Evolutionary conservation across 2,113 vertebrate genomes (phyloP).

Genomic region (Lichenostomus cassidix): DNA sequence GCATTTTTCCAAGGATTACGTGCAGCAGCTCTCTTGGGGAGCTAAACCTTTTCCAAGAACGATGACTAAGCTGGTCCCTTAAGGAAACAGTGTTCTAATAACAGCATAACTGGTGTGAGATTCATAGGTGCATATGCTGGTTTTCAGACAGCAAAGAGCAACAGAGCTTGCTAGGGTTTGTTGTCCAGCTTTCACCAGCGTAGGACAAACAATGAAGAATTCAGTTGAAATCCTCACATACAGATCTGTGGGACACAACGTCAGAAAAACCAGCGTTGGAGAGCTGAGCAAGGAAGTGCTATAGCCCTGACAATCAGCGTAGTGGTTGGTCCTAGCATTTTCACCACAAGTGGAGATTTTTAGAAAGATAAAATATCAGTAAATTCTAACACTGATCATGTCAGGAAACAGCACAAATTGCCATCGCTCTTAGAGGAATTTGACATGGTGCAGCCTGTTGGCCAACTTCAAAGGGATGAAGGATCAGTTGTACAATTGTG

Average conservation of each 20-base stretch:
- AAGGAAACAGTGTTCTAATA: neutral
- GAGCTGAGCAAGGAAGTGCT: neutral
- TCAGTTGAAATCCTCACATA: neutral
- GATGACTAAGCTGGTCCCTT: slow-evolving; percentile 9
- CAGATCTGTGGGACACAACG: neutral
- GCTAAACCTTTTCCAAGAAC: slow-evolving; percentile 5
- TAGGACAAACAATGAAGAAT: neutral
- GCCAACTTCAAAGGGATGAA: neutral
- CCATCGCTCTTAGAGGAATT: neutral
- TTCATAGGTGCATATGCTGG: neutral
- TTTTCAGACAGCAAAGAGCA: neutral
- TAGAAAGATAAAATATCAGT: neutral
- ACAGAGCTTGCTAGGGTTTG: neutral
- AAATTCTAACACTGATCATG: neutral
- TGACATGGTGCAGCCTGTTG: neutral
- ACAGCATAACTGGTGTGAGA: rapidly evolving
- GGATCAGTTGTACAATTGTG: neutral
- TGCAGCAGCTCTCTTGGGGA: neutral
- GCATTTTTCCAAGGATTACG: neutral
- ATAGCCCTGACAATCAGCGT: neutral
- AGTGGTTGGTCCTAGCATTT: neutral
- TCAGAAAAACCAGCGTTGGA: neutral
- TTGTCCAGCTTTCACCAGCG: neutral
- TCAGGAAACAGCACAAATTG: neutral
- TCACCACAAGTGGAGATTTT: neutral